Conservation (phyloP, 1,140 invertebrate species). For the Drosophila kanapiae region DNA sequence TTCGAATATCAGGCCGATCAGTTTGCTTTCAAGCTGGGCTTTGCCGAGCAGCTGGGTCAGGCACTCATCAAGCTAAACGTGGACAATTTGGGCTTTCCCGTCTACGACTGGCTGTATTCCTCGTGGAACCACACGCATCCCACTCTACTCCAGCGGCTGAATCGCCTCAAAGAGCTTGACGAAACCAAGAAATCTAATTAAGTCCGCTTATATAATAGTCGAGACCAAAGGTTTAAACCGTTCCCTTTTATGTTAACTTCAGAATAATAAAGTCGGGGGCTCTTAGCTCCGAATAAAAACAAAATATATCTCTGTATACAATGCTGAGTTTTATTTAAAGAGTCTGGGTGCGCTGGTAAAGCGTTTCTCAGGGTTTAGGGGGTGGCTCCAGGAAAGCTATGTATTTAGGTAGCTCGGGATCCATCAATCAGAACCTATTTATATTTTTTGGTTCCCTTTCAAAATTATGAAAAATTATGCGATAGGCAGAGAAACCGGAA, state of each 20-base stretch:
- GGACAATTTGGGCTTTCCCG: slow-evolving; percentile 97
- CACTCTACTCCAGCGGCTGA: slow-evolving; percentile 95
- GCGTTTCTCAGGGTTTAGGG: too few species aligned
- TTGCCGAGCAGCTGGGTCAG: slow-evolving; percentile 89
- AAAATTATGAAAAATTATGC: slow-evolving; percentile 51
- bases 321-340: background rate
- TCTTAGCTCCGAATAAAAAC: slow-evolving; percentile 13
- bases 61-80: slow-evolving; percentile 96
- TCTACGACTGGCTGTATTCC: slow-evolving; percentile 96
- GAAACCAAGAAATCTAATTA: slow-evolving; percentile 64
- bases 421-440: slow-evolving; percentile 6
- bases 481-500: slow-evolving; percentile 20
- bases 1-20: slow-evolving; percentile 99
- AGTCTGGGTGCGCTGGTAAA: too few species aligned
- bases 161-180: slow-evolving; percentile 80
- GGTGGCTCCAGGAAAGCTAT: too few species aligned
- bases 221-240: slow-evolving; percentile 66
- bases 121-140: slow-evolving; percentile 98
- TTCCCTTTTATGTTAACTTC: slow-evolving; percentile 36
- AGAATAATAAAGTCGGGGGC: slow-evolving; percentile 34
- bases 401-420: slow-evolving; percentile 18
- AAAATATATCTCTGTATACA: background rate
- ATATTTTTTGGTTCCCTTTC: slow-evolving; percentile 27
- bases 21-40: slow-evolving; percentile 94
- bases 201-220: background rate